Evolutionary conservation across 2,797 vertebrate species (phyloP).

Genomic region (Lindbergichthys nudifrons): DNA sequence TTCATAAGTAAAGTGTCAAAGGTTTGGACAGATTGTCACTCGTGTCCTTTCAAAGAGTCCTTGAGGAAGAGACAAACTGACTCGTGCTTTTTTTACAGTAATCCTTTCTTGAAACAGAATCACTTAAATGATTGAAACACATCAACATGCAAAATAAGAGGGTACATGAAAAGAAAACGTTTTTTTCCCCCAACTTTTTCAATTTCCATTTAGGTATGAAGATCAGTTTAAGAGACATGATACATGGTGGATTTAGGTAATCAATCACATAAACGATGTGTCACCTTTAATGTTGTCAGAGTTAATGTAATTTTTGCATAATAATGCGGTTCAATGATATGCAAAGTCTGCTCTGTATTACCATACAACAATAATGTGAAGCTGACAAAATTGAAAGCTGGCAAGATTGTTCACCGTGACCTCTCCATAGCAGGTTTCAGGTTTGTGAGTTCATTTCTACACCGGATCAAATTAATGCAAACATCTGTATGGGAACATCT

Average conservation of each 20-base stretch:
- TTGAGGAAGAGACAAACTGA: background rate
- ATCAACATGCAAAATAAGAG: background rate
- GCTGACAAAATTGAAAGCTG: slow-evolving; percentile 22
- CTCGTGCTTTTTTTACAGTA: slow-evolving; percentile 2
- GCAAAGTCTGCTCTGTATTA: slow-evolving; percentile 15
- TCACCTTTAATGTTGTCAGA: slow-evolving; percentile 42
- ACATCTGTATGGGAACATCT: no score
- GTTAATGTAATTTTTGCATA: slow-evolving; percentile 8
- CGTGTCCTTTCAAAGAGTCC: slow-evolving; percentile 10
- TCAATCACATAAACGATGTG: slow-evolving; percentile 33
- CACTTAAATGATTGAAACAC: background rate
- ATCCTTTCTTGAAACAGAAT: background rate
- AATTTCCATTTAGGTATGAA: slow-evolving; percentile 2
- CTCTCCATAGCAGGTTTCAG: background rate
- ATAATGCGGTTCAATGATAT: background rate
- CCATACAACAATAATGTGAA: slow-evolving; percentile 14
- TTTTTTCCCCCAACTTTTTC: background rate
- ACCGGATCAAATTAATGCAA: background rate
- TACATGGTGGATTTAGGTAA: slow-evolving; percentile 12
- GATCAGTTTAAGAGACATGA: slow-evolving; percentile 2
- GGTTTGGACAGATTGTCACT: slow-evolving; percentile 14
- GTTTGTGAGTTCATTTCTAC: background rate
- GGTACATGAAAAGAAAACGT: background rate
- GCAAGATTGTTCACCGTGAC: slow-evolving; percentile 13
- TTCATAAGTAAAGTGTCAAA: slow-evolving; percentile 15